A percentile compares a stretch with the other conserved stretches of the same genome.
These are phyloP conservation scores for Acleris literana DNA, from an alignment of 2,888 invertebrate genomes.

Conservation along the genomic window DNA sequence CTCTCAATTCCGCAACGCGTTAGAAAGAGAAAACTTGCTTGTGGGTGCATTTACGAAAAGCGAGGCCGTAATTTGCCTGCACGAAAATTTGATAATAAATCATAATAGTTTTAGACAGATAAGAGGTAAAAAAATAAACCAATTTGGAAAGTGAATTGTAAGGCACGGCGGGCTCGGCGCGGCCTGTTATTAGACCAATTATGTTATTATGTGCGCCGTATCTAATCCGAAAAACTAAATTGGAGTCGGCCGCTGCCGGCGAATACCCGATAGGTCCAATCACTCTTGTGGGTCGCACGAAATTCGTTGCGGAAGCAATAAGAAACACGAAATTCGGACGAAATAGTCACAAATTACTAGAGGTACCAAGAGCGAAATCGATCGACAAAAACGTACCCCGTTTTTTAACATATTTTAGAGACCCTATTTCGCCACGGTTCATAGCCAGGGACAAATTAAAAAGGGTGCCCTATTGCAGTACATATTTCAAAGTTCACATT, in stretches of 20 bases:
- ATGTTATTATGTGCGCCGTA: conserved; percentile 83
- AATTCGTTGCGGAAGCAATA: conserved; percentile 83
- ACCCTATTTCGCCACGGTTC: conserved; percentile 73
- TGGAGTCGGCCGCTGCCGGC: conserved; percentile 82
- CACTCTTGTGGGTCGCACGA: conserved; percentile 82
- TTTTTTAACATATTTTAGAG: conserved; percentile 53
- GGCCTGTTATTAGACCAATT: conserved; percentile 82
- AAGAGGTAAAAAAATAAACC: conserved; percentile 79
- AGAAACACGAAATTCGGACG: conserved; percentile 78
- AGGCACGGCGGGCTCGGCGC: conserved; percentile 75
- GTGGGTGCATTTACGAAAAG: conserved; percentile 65
- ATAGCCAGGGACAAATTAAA: conserved; percentile 80
- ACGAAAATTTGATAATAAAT: conserved; percentile 83
- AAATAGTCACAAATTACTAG: conserved; percentile 70
- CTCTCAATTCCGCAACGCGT: conserved; percentile 45
- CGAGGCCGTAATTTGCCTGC: conserved; percentile 79
- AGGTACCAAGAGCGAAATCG: conserved; percentile 55
- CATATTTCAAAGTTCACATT: conserved; percentile 81
- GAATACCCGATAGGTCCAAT: conserved; percentile 80
- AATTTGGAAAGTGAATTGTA: conserved; percentile 84
- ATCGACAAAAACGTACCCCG: conserved; percentile 53
- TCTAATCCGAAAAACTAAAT: conserved; percentile 84
- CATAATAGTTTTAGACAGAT: conserved; percentile 82
- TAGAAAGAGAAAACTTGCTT: conserved; percentile 63
- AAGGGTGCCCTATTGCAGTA: conserved; percentile 75